These are phyloP conservation scores for Lanistes nyassanus DNA, from an alignment of 1,140 invertebrate species.

Conservation along the genomic window DNA sequence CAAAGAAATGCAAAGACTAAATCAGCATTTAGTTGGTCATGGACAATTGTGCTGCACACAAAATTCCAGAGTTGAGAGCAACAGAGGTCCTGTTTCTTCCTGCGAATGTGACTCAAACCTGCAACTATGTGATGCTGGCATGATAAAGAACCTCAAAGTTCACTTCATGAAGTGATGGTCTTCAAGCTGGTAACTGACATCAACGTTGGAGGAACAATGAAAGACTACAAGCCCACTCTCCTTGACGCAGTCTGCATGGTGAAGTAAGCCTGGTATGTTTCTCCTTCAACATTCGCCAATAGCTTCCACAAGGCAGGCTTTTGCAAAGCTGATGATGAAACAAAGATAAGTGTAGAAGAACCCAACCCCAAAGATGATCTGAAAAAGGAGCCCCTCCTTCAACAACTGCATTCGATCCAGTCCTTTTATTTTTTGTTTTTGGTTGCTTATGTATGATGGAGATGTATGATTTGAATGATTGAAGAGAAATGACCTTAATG, in stretches of 20 bases:
- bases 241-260: constrained; percentile 1
- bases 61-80: background rate
- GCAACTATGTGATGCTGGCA: constrained; percentile 35
- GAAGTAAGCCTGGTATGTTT: background rate
- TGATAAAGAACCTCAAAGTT: constrained; percentile 30
- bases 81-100: constrained; percentile 30
- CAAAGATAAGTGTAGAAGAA: too few species aligned
- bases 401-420: too few species aligned
- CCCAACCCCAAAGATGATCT: too few species aligned
- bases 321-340: background rate
- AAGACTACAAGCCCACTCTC: background rate
- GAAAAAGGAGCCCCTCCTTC: too few species aligned
- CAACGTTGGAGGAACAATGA: background rate
- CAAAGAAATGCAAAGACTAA: too few species aligned
- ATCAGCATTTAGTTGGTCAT: constrained; percentile 23
- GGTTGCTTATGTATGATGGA: too few species aligned
- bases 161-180: constrained; percentile 21
- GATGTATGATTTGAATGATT: too few species aligned
- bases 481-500: too few species aligned
- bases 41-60: constrained; percentile 30
- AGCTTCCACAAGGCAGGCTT: background rate
- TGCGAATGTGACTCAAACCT: constrained; percentile 35
- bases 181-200: constrained; percentile 6
- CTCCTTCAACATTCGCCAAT: background rate
- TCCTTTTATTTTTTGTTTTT: too few species aligned